A percentile compares a stretch with the other conserved stretches of the same genome.
Conservation (phyloP, 2,797 vertebrate genomes). For the Lepilemur septentrionalis region DNA sequence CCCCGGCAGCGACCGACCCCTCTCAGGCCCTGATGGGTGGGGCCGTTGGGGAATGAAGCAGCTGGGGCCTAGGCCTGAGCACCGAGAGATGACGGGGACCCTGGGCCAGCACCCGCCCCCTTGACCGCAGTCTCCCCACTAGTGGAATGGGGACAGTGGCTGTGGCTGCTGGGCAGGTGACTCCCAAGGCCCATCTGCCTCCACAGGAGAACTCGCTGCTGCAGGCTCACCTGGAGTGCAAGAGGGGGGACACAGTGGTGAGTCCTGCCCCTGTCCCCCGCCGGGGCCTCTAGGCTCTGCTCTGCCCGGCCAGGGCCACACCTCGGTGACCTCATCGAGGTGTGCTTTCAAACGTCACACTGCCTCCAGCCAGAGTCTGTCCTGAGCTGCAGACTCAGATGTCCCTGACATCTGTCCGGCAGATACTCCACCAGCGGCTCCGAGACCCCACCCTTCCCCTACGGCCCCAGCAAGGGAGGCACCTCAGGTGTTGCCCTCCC, state of each 20-base stretch:
- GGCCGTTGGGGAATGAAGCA: not conserved
- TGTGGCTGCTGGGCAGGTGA: not conserved
- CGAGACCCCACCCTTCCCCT: not conserved
- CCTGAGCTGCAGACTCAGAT: not conserved
- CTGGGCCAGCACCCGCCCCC: not conserved
- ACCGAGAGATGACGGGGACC: accelerated
- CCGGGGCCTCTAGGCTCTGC: too few relatives aligned
- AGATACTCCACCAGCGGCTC: not conserved
- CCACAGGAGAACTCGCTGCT: not conserved
- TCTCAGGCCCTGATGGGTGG: not conserved
- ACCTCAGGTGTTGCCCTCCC: accelerated
- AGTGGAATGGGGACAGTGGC: accelerated
- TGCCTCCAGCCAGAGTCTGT: not conserved
- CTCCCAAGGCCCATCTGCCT: accelerated
- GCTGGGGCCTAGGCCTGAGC: not conserved
- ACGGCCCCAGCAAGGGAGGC: not conserved
- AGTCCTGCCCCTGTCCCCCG: not conserved
- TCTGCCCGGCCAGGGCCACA: not conserved
- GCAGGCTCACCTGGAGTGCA: conserved; percentile 49
- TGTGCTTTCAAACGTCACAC: too few relatives aligned
- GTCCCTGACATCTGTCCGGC: not conserved
- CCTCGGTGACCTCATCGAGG: not conserved
- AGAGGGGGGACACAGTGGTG: not conserved
- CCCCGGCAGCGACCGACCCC: not conserved
- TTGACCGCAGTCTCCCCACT: not conserved